Conservation (phyloP, 2,797 vertebrate species). For the Melanotaenia boesemani region DNA sequence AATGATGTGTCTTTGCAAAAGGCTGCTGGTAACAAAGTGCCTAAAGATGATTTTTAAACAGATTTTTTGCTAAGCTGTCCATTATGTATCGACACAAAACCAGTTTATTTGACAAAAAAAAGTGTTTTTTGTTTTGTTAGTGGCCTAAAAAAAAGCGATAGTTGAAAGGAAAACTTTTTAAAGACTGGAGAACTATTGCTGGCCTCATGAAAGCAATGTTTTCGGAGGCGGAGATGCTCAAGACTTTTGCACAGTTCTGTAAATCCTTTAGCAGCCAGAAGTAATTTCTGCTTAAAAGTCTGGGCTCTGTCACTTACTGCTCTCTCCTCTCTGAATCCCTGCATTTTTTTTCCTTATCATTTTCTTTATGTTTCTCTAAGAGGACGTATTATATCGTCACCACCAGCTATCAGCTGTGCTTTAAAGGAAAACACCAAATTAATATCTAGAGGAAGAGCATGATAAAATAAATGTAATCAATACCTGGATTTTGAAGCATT, state of each 20-base stretch:
- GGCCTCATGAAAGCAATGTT: neutral
- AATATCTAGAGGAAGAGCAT: constrained; percentile 21
- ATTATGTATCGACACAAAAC: neutral
- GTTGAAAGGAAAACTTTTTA: neutral
- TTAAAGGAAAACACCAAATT: constrained; percentile 56
- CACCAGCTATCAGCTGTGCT: constrained; percentile 35
- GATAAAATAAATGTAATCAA: constrained; percentile 57
- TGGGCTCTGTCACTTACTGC: constrained; percentile 33
- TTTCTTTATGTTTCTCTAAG: constrained; percentile 53
- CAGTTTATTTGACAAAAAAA: neutral
- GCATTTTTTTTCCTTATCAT: constrained; percentile 20
- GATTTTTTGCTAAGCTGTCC: neutral
- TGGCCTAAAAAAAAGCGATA: neutral
- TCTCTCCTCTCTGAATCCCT: constrained; percentile 5
- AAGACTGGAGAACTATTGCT: neutral
- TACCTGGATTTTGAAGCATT: constrained; percentile 38
- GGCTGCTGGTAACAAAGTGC: neutral
- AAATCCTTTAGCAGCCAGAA: neutral
- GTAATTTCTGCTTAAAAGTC: constrained; percentile 33
- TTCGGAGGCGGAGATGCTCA: neutral
- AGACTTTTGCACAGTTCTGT: neutral
- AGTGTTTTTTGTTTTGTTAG: neutral
- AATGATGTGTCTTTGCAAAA: neutral
- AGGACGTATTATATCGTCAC: constrained; percentile 57
- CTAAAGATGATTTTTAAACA: neutral